Evolutionary conservation across 2,888 invertebrate genomes (phyloP).

Genomic region (Eristalinus sepulchralis): DNA sequence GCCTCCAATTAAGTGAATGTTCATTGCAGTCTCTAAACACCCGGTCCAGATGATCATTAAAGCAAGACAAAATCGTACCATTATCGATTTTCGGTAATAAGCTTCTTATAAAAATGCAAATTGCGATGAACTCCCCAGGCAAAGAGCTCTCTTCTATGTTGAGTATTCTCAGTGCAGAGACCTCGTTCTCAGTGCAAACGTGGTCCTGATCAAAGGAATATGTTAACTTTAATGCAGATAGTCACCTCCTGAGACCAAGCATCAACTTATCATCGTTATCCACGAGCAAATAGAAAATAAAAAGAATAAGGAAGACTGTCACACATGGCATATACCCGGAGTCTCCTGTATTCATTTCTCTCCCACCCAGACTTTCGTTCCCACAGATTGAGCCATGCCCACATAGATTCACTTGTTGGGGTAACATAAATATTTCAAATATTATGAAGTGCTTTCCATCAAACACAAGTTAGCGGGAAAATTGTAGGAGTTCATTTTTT

Average conservation of each 20-base stretch:
- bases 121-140: not conserved
- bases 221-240: slow-evolving; percentile 33
- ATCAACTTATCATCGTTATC: slow-evolving; percentile 20
- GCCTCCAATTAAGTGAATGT: too few species aligned
- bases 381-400: not conserved
- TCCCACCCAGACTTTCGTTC: not conserved
- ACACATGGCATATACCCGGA: slow-evolving; percentile 11
- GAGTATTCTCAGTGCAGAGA: not conserved
- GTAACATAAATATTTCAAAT: slow-evolving; percentile 44
- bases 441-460: slow-evolving; percentile 20
- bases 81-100: not conserved
- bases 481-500: slow-evolving; percentile 5
- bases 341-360: not conserved
- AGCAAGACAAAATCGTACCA: not conserved
- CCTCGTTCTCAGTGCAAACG: not conserved
- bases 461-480: not conserved
- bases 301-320: too few species aligned
- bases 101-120: not conserved
- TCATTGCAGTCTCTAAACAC: too few species aligned
- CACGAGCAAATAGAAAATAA: slow-evolving; percentile 8
- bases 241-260: slow-evolving; percentile 18
- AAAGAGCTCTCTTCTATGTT: not conserved
- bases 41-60: too few species aligned
- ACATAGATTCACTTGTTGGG: slow-evolving; percentile 14
- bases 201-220: slow-evolving; percentile 44